Conservation (phyloP, 2,888 invertebrate species). For the Scaptomyza caliginosa region DNA sequence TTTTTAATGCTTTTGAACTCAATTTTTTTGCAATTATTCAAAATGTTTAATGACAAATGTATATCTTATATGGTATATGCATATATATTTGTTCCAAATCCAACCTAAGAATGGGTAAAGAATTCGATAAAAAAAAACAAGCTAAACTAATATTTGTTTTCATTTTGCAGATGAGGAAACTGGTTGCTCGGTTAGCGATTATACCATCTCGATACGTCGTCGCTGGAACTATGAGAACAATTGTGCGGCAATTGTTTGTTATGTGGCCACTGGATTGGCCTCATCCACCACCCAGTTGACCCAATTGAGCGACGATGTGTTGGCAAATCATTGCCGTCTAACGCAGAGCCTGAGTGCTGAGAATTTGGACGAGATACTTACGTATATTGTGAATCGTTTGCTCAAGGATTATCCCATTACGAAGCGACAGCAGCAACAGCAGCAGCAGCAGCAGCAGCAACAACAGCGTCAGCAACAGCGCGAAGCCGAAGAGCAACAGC, state of each 20-base stretch:
- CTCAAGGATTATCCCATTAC: conserved; percentile 84
- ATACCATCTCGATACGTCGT: conserved; percentile 92
- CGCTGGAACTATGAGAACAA: conserved; percentile 96
- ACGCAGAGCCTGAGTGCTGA: conserved; percentile 84
- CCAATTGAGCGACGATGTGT: conserved; percentile 83
- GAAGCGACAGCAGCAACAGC: conserved; percentile 60
- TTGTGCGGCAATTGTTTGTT: conserved; percentile 93
- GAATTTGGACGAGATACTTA: conserved; percentile 86
- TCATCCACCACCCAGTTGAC: conserved; percentile 84
- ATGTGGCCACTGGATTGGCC: conserved; percentile 88
- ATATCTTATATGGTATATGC: no score
- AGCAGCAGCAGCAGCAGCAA: conserved; percentile 32
- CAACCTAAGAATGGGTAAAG: no score
- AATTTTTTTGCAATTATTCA: no score
- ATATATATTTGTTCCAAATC: no score
- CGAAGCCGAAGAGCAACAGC: conserved; percentile 27
- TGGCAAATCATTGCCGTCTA: conserved; percentile 80
- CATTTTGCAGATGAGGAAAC: conserved; percentile 91
- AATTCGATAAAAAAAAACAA: no score
- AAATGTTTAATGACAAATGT: no score
- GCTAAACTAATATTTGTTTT: no score
- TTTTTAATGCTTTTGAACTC: no score
- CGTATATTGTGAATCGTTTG: conserved; percentile 85
- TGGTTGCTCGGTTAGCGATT: conserved; percentile 92
- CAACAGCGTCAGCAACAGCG: conserved; percentile 15